Evolutionary conservation across 2,888 invertebrate species (phyloP).

Genomic region (Ormyrus thymus): DNA sequence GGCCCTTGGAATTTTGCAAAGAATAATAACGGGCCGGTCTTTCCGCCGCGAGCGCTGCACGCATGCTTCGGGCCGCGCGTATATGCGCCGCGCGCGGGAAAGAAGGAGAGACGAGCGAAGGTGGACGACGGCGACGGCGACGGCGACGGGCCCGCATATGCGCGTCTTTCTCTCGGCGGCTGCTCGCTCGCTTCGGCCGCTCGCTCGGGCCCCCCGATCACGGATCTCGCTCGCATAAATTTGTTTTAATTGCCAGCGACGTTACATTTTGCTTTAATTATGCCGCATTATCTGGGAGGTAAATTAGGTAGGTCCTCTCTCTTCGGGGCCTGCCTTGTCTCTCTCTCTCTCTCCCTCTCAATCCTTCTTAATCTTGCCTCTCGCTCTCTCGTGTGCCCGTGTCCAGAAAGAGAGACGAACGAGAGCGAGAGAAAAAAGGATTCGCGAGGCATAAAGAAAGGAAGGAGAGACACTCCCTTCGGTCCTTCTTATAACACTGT

Average conservation of each 20-base stretch:
- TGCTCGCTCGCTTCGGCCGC: slow-evolving; percentile 31
- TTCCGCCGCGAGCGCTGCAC: slow-evolving; percentile 1
- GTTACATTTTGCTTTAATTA: slow-evolving; percentile 76
- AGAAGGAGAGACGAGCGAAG: slow-evolving; percentile 28
- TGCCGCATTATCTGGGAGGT: slow-evolving; percentile 76
- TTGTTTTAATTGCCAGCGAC: slow-evolving; percentile 76
- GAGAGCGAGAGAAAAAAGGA: slow-evolving; percentile 42
- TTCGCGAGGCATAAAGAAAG: slow-evolving; percentile 58
- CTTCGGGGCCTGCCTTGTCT: slow-evolving; percentile 48
- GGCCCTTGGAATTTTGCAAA: slow-evolving; percentile 33
- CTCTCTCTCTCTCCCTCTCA: slow-evolving; percentile 52
- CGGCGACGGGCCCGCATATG: slow-evolving; percentile 48
- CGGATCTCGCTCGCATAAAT: slow-evolving; percentile 76
- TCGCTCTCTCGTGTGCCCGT: slow-evolving; percentile 18
- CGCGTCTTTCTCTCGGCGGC: slow-evolving; percentile 38
- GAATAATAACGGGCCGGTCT: slow-evolving; percentile 40
- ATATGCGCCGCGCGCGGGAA: not conserved
- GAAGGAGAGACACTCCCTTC: slow-evolving; percentile 54
- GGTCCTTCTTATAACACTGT: slow-evolving; percentile 57
- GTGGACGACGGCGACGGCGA: slow-evolving; percentile 58
- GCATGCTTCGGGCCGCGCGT: not conserved
- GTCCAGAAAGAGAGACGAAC: slow-evolving; percentile 48
- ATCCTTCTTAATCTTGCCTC: slow-evolving; percentile 57
- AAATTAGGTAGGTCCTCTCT: slow-evolving; percentile 74
- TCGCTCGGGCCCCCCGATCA: slow-evolving; percentile 70